Base-by-base conservation (phyloP, 2,888 invertebrate genomes). In the Penaeus monodon region DNA sequence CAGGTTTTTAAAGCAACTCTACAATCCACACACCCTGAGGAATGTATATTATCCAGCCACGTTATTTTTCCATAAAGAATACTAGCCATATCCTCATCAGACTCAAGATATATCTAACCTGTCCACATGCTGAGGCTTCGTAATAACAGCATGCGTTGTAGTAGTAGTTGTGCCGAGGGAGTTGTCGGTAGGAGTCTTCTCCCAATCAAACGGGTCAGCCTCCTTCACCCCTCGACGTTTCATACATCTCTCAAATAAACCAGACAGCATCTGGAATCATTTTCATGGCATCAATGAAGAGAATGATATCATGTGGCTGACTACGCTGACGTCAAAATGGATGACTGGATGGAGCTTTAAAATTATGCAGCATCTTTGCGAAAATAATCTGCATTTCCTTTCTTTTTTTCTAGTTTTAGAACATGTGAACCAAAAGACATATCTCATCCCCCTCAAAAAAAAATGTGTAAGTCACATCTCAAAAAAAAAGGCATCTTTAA, bases 171-270 rank as follows among this genome's bases (percentile, higher is more conserved):
- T 91, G 63, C 91, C 90, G 6, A 91, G 91, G 63, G 90, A 89
- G 70, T 91, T 91, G 88, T 91, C 92, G 7, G 91, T 91, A 86
- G 91, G 91, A 63, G 91, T 91, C 91, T 92, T 97, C 94, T 99
- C 99, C 98, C 99, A 99, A 92, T 99, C 99, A 92, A 96, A 99
- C 0, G 97, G 97, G 93, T 99, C 99, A 0, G 95, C 94, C 90
- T 97, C 96, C 91, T 90, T 95, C 20, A 99, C 97, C 44, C 97
- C 97, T 27, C 98, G 94, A 0, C 98, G 94, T 92, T 97, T 97
- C 96, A 98, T 98, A 93, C 98, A 98, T 49, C 98, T 94, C 92
- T 98, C 98, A 91, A 98, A 96, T 84, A 98, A 93, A 12, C 96
- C 95, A 81, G 96, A 95, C 91, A 99, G 93, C 96, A 98, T 96